Evolutionary conservation across 1,140 invertebrate species (phyloP), one percentile per base, ranked within the genome.

Genomic region (Papilio glaucus): DNA sequence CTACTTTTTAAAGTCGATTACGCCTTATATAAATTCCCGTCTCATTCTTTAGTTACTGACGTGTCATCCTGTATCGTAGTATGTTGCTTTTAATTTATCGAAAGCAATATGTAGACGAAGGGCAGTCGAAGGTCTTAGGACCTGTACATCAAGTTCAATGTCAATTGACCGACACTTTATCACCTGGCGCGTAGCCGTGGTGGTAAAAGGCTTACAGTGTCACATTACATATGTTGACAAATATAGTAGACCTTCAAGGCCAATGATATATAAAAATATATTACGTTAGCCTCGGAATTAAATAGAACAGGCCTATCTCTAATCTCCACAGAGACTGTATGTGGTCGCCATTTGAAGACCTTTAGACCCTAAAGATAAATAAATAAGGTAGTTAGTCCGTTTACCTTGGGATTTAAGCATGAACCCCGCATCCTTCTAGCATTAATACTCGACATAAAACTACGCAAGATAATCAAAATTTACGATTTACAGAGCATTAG

Each of bases 61-160:
- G 21, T 13, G 24, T 24, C 5, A 57, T 57, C 21, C 21, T 1
- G 4, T 24, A 8, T 41, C 4, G 39, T 26, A 57, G 21, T 24
- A 57, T 10, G 21, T 57, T 10, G 9, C 49, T 57, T 26, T 21
- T 45, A 24, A 57, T 57, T 57, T 57, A 57, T 57, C 10, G 49
- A 24, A 57, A 57, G 49, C 49, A 57, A 57, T 57, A 57, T 49
- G 15, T 26, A 57, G 49, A 49, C 15, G 18, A 57, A 57, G 49
- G 49, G 12, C 21, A 57, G 8, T 57, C 12, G n/a, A 57, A 57
- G 49, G 49, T 57, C 24, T 12, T 18, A 26, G 9, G 21, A 24
- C 49, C 49, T 24, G 49, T 57, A 57, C 49, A 57, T 57, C 49
- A 57, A 57, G 49, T 57, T 57, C 49, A 57, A 57, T 57, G 49